Evolutionary conservation across 2,888 invertebrate genomes (phyloP).

Genomic region (Pammene fasciana): DNA sequence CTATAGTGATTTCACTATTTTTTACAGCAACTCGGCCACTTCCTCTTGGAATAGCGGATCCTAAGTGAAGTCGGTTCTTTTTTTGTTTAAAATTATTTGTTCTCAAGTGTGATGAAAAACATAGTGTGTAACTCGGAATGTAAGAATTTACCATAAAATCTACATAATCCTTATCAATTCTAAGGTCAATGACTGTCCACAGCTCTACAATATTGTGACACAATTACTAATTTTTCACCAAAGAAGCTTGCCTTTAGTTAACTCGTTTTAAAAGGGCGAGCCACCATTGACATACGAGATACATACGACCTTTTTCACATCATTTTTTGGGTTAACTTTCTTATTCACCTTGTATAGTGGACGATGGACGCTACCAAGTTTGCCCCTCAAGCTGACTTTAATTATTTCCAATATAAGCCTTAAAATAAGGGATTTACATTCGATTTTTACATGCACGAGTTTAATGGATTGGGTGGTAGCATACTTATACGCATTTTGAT

Average conservation of each 20-base stretch:
- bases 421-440: not conserved
- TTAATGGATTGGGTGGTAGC: not conserved
- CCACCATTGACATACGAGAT: not conserved
- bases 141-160: not conserved
- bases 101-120: no score
- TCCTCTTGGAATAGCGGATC: no score
- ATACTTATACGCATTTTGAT: conserved; percentile 18
- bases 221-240: conserved; percentile 7
- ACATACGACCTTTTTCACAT: conserved; percentile 9
- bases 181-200: conserved; percentile 9
- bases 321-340: conserved; percentile 36
- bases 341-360: conserved; percentile 38
- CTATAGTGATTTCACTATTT: no score
- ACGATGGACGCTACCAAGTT: not conserved
- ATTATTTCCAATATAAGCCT: not conserved
- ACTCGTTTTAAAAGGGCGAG: not conserved
- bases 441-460: not conserved
- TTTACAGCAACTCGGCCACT: no score
- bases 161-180: not conserved
- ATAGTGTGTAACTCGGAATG: no score
- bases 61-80: no score
- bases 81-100: no score
- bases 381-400: not conserved
- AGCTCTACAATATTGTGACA: conserved; percentile 7
- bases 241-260: not conserved